Evolutionary conservation across 2,888 invertebrate genomes (phyloP).

Genomic region (Acronicta alni): DNA sequence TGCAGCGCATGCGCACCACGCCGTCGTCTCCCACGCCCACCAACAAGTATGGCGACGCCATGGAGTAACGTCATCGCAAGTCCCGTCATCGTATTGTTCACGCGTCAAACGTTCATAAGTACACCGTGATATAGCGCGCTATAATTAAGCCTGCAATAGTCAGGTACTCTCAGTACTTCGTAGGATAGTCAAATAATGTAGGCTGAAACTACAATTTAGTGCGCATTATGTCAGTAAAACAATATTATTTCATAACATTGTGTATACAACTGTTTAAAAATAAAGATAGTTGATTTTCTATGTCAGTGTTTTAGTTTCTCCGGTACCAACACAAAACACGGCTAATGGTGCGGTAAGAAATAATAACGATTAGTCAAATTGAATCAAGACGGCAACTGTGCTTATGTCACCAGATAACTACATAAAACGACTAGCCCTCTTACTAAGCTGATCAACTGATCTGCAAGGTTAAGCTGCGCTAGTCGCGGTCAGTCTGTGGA

Average conservation of each 20-base stretch:
- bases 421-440: too few species aligned
- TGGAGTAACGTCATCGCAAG: constrained; percentile 66
- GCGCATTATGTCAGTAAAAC: constrained; percentile 6
- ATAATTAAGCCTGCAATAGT: not conserved
- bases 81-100: constrained; percentile 16
- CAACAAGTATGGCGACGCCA: constrained; percentile 79
- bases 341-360: too few species aligned
- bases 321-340: too few species aligned
- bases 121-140: constrained; percentile 20
- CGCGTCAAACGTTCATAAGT: constrained; percentile 20
- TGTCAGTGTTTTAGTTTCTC: not conserved
- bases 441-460: too few species aligned
- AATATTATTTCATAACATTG: constrained; percentile 8
- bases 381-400: too few species aligned
- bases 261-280: constrained; percentile 16
- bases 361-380: too few species aligned
- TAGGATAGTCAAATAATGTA: constrained; percentile 7
- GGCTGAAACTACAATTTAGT: constrained; percentile 13
- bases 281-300: constrained; percentile 46
- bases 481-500: too few species aligned
- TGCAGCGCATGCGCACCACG: constrained; percentile 57
- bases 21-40: constrained; percentile 58
- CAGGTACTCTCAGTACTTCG: constrained; percentile 5
- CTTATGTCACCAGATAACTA: too few species aligned
- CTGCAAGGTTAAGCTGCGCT: too few species aligned